A percentile compares a stretch with the other conserved stretches of the same genome.
phyloP scores from a whole-genome alignment of 2,113 vertebrate species.

The Thunnus thynnus region DNA sequence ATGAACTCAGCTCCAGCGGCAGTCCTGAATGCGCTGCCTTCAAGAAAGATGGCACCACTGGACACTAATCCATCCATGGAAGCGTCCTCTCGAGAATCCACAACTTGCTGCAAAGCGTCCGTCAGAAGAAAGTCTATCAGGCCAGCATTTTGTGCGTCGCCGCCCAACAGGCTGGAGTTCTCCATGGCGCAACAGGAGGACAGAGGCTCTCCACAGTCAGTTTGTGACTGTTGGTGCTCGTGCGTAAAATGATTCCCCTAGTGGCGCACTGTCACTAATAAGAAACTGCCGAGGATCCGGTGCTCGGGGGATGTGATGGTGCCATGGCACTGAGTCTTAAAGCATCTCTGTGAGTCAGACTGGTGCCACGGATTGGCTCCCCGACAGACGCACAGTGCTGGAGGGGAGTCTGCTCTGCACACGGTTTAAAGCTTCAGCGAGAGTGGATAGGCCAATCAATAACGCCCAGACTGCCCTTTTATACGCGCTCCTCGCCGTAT shows the following conservation, averaged over 20 bases:
- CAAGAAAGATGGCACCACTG: conserved; percentile 40
- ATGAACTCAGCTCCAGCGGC: conserved; percentile 48
- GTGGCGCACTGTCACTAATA: conserved; percentile 57
- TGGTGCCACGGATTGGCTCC: conserved; percentile 63
- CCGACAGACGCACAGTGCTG: conserved; percentile 33
- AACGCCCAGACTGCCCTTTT: conserved; percentile 30
- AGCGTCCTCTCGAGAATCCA: conserved; percentile 6
- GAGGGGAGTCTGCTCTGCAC: conserved; percentile 47
- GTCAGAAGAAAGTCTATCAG: conserved; percentile 41
- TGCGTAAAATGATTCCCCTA: conserved; percentile 66
- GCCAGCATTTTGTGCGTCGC: conserved; percentile 10
- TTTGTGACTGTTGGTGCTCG: conserved; percentile 38
- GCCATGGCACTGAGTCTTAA: conserved; percentile 56
- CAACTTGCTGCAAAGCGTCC: conserved; percentile 38
- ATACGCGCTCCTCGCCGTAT: neutral
- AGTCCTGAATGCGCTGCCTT: conserved; percentile 41
- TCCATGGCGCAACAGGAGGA: conserved; percentile 79
- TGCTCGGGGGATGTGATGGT: conserved; percentile 47
- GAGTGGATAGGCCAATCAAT: conserved; percentile 50
- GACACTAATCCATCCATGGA: conserved; percentile 41
- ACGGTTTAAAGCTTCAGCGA: conserved; percentile 20
- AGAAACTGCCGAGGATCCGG: conserved; percentile 35
- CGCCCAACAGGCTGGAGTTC: conserved; percentile 64
- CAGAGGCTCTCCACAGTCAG: conserved; percentile 31
- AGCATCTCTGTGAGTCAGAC: conserved; percentile 53